These are phyloP conservation scores for Lamprologus callipterus DNA, from an alignment of 2,113 vertebrate species.

Conservation along the genomic window DNA sequence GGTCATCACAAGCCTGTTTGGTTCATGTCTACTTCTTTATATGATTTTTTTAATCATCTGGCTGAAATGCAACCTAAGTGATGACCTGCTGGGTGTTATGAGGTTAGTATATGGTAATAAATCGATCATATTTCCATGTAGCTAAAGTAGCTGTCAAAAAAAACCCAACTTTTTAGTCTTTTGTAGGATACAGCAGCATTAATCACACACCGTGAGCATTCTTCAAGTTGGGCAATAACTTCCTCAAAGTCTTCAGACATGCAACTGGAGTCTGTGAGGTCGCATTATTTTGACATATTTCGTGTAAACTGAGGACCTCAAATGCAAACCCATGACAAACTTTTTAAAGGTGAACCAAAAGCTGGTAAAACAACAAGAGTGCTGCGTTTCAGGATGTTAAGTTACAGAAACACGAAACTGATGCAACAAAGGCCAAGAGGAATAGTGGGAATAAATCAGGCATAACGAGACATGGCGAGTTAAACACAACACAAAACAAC, in stretches of 20 bases:
- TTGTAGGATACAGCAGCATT: not conserved
- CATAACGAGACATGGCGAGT: rapidly evolving
- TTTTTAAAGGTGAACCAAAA: not conserved
- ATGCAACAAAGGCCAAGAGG: not conserved
- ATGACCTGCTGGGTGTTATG: not conserved
- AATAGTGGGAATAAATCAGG: not conserved
- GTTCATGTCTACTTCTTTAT: not conserved
- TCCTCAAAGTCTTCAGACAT: not conserved
- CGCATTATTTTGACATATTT: not conserved
- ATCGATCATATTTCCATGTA: not conserved
- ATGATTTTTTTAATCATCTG: not conserved
- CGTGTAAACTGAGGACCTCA: rapidly evolving
- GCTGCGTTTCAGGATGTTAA: not conserved
- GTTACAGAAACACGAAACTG: not conserved
- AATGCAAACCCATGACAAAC: not conserved
- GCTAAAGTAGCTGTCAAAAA: rapidly evolving
- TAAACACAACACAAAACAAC: not conserved
- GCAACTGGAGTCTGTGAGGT: not conserved
- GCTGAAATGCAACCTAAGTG: not conserved
- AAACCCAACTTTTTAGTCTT: rapidly evolving
- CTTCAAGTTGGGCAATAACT: not conserved
- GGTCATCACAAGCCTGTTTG: not conserved
- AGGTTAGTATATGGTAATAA: not conserved
- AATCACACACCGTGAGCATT: not conserved
- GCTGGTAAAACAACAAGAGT: not conserved